Evolutionary conservation across 2,888 invertebrate genomes (phyloP), one percentile per base, ranked within the genome.

Genomic region (Cylindroiulus punctatus): DNA sequence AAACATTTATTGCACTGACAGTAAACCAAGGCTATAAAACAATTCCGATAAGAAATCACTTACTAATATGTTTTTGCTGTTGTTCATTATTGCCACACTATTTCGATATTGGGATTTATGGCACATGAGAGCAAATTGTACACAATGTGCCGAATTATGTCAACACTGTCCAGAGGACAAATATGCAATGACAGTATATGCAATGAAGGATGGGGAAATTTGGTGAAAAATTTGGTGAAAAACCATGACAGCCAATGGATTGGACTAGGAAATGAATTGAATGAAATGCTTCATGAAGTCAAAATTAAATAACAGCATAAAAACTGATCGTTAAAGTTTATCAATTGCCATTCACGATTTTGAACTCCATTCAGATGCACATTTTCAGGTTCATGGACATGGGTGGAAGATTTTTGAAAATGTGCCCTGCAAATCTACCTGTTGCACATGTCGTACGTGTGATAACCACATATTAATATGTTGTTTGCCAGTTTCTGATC

Each of bases 91-190:
- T 65, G 10, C n/a, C n/a, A n/a, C 26, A 22, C 26, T 3, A 26
- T 26, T 65, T 65, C 26, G 65, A 65, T 65, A 65, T 65, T 65
- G 65, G 65, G 26, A 65, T 26, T 65, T 65, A 65, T 65, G 65
- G 26, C 65, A 65, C 10, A 19, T 10, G 26, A 5, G 22, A 26
- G 8, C 65, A 19, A 52, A 19, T n/a, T 65, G 44, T 65, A n/a
- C 10, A 22, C 65, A 65, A 10, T 22, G 26, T 65, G 10, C 10
- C 22, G 22, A 26, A 26, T 7, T 26, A 65, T 65, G 26, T 65
- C 65, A 65, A 65, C 26, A 65, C 65, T 10, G 10, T n/a, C n/a
- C 65, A 8, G 65, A 26, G 26, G 26, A 26, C 7, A 36, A 7
- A 36, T 36, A 36, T 7, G 36, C 36, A n/a, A n/a, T n/a, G n/a